Percentiles rank a stretch among this genome's conserved stretches.
Conservation (phyloP, 2,888 invertebrate species). For the Carterocephalus palaemon region DNA sequence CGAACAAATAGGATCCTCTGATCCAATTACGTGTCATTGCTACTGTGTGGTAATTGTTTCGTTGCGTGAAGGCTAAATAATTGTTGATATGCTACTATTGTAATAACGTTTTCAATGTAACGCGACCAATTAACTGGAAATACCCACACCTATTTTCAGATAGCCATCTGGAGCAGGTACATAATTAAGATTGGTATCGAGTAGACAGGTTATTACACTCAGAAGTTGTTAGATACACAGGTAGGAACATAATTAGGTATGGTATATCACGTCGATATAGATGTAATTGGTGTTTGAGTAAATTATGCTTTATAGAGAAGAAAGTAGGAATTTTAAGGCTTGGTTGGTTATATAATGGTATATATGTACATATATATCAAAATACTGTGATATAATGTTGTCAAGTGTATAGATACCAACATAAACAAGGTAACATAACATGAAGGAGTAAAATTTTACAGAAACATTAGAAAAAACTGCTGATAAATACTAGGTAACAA, state of each 20-base stretch:
- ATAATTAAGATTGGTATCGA: slow-evolving; percentile 7
- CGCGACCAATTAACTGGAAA: slow-evolving; percentile 7
- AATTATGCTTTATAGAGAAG: neutral
- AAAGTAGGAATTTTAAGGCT: no score
- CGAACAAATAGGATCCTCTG: neutral
- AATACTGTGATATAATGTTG: no score
- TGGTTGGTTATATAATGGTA: no score
- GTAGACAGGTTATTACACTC: slow-evolving; percentile 9
- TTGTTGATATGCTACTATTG: slow-evolving; percentile 13
- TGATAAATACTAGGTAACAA: no score
- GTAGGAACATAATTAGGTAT: no score
- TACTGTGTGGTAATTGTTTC: slow-evolving; percentile 41
- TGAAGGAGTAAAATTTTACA: no score
- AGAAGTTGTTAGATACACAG: slow-evolving; percentile 1
- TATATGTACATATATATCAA: no score
- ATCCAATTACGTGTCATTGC: slow-evolving; percentile 47
- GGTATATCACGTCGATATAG: slow-evolving; percentile 8
- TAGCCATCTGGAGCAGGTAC: slow-evolving; percentile 5
- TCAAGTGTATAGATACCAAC: no score
- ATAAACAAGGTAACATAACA: no score
- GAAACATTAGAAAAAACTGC: no score
- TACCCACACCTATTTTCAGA: slow-evolving; percentile 13
- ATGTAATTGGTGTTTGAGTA: slow-evolving; percentile 8
- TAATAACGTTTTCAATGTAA: slow-evolving; percentile 16
- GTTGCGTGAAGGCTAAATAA: slow-evolving; percentile 16